Evolutionary conservation across 2,113 vertebrate genomes (phyloP).

Genomic region (Oophaga pumilio): DNA sequence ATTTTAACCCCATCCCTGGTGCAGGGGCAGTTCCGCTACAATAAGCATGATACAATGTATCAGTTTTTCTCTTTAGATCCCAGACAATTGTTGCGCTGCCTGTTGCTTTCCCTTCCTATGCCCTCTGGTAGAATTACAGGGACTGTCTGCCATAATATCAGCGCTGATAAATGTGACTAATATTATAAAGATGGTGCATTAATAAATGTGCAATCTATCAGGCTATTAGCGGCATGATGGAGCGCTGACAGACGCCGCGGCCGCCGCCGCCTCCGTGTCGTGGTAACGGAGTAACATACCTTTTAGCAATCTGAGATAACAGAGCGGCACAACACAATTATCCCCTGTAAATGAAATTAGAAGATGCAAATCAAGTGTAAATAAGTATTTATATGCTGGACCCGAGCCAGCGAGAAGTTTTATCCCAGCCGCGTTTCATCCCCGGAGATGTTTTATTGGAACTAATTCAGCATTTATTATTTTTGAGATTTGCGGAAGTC

Average conservation of each 20-base stretch:
- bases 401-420: not conserved
- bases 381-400: conserved; percentile 46
- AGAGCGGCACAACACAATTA: conserved; percentile 45
- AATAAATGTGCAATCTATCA: conserved; percentile 2
- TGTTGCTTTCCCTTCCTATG: not conserved
- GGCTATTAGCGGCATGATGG: not conserved
- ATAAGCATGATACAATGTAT: not conserved
- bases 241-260: not conserved
- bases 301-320: conserved; percentile 47
- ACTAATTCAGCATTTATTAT: conserved; percentile 43
- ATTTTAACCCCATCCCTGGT: too few species aligned
- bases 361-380: conserved; percentile 52
- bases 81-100: not conserved
- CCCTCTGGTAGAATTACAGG: not conserved
- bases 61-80: not conserved
- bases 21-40: not conserved
- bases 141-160: not conserved
- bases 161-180: not conserved
- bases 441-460: conserved; percentile 37
- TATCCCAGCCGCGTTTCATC: not conserved
- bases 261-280: conserved; percentile 1
- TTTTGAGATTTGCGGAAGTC: conserved; percentile 29
- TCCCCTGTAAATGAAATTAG: conserved; percentile 29
- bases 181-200: not conserved
- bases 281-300: conserved; percentile 36